phyloP scores from a whole-genome alignment of 1,140 invertebrate species.

The Drusus annulatus region DNA sequence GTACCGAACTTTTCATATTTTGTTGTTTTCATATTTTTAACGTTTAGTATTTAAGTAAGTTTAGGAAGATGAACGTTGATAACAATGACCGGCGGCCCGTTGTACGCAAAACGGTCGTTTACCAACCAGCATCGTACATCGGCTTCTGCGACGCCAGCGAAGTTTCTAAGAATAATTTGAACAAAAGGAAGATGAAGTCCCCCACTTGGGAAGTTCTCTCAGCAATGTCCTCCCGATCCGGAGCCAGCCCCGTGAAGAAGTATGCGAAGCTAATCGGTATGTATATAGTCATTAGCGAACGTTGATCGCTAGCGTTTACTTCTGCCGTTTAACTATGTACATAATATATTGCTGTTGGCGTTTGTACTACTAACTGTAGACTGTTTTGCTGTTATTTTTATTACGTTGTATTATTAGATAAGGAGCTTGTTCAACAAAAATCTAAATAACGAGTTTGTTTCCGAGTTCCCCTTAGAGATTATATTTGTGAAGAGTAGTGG shows the following conservation, averaged over 20 bases:
- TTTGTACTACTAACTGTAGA: too few relatives aligned
- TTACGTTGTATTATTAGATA: too few relatives aligned
- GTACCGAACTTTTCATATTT: too few relatives aligned
- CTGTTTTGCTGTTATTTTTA: too few relatives aligned
- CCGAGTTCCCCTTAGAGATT: too few relatives aligned
- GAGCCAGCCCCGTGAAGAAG: constrained; percentile 14
- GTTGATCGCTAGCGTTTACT: neutral
- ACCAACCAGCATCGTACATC: constrained; percentile 2
- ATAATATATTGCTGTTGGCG: neutral
- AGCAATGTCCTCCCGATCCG: neutral
- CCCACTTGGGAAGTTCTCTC: neutral
- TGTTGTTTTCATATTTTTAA: neutral
- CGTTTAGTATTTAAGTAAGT: neutral
- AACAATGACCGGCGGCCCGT: neutral
- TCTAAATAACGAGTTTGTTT: too few relatives aligned
- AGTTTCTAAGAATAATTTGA: constrained; percentile 25
- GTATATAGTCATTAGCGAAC: neutral
- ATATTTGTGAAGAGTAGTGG: too few relatives aligned
- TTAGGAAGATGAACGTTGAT: neutral
- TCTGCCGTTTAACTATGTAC: neutral
- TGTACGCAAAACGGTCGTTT: constrained; percentile 5
- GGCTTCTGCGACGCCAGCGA: constrained; percentile 21
- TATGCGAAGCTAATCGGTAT: neutral
- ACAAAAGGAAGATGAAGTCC: neutral
- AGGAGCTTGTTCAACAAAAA: too few relatives aligned